Percentiles rank a stretch among this genome's conserved stretches.
These are phyloP conservation scores for Cheirogaleus major DNA, from an alignment of 2,797 vertebrate genomes.

Conservation along the genomic window DNA sequence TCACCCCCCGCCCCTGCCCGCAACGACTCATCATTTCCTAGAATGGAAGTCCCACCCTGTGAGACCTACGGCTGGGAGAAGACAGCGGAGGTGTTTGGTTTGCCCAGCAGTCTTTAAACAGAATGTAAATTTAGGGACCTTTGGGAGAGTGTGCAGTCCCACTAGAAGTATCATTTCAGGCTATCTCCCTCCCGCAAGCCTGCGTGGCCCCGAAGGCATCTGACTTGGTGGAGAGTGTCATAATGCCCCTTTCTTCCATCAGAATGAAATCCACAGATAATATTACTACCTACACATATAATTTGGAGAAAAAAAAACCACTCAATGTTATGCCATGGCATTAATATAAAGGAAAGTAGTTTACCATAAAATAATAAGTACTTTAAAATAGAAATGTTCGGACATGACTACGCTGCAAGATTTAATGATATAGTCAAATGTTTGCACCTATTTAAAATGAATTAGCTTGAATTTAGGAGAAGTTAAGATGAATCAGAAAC, in stretches of 20 bases:
- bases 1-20: background rate
- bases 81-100: background rate
- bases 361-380: background rate
- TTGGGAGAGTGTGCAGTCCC: no score
- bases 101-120: background rate
- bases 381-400: background rate
- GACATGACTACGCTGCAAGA: background rate
- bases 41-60: background rate
- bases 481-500: background rate
- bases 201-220: background rate
- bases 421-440: background rate
- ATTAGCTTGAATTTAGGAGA: background rate
- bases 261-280: background rate
- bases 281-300: background rate
- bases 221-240: background rate
- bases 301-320: background rate
- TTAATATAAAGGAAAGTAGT: background rate
- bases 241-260: background rate
- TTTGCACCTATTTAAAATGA: background rate
- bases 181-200: background rate
- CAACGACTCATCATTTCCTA: background rate
- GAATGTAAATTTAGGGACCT: background rate
- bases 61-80: background rate
- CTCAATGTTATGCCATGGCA: background rate
- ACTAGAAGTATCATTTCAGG: accelerated